Conservation (phyloP, 2,797 vertebrate species). For the Eupleurogrammus muticus region DNA sequence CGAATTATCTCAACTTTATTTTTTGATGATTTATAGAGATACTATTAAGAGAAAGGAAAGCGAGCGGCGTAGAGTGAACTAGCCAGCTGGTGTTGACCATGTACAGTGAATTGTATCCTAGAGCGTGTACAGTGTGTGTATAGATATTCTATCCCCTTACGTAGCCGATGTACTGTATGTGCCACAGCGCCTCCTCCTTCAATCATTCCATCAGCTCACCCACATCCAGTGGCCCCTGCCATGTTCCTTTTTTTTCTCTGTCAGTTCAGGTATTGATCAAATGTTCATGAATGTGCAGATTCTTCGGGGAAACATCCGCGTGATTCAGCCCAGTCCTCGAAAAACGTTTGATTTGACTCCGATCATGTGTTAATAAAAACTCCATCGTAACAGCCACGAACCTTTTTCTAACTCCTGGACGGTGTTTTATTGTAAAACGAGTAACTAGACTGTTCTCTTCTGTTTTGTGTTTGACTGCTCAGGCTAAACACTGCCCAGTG, state of each 20-base stretch:
- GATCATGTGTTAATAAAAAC: conserved; percentile 56
- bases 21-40: conserved; percentile 74
- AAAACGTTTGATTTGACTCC: conserved; percentile 50
- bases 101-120: conserved; percentile 73
- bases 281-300: conserved; percentile 70
- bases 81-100: conserved; percentile 63
- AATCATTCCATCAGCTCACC: conserved; percentile 78
- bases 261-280: conserved; percentile 59
- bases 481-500: conserved; percentile 84
- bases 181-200: conserved; percentile 76
- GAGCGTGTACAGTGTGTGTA: conserved; percentile 74
- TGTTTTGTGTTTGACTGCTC: conserved; percentile 81
- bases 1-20: conserved; percentile 74
- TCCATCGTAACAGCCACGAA: conserved; percentile 64
- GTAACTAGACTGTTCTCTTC: conserved; percentile 75
- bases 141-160: conserved; percentile 73
- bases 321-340: conserved; percentile 36
- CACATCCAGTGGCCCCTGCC: conserved; percentile 54
- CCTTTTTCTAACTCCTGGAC: conserved; percentile 60
- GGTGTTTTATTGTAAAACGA: conserved; percentile 66
- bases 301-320: conserved; percentile 45
- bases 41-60: conserved; percentile 65
- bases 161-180: conserved; percentile 78
- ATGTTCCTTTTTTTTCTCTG: conserved; percentile 30
- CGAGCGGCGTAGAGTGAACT: conserved; percentile 58